Percentiles rank a stretch among this genome's conserved stretches.
phyloP scores from a whole-genome alignment of 2,888 invertebrate genomes.

The Cerastis leucographa region DNA sequence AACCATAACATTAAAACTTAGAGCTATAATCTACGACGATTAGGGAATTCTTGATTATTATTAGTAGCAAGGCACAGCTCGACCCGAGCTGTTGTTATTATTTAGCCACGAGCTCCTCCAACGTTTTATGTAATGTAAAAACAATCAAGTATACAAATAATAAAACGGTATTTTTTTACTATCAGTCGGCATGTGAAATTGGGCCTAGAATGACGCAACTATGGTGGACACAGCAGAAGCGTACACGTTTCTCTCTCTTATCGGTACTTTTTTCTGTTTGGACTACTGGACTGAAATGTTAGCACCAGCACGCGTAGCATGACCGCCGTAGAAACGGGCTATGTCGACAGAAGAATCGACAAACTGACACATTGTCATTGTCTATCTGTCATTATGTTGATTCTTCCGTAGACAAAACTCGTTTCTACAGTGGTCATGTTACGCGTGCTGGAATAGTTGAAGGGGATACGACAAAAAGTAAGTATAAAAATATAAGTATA shows the following conservation, averaged over 20 bases:
- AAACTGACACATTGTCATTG: too few species aligned
- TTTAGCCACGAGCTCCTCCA: too few species aligned
- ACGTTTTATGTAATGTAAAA: too few species aligned
- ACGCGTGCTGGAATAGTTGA: not conserved
- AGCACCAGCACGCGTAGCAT: too few species aligned
- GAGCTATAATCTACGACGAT: not conserved
- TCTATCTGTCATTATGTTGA: too few species aligned
- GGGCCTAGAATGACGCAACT: not conserved
- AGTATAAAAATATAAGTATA: not conserved
- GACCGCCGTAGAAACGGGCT: too few species aligned
- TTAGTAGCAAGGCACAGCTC: not conserved
- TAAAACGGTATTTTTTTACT: not conserved
- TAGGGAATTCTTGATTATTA: not conserved
- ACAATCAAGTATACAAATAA: not conserved
- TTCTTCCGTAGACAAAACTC: too few species aligned
- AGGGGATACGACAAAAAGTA: not conserved
- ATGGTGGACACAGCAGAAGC: not conserved
- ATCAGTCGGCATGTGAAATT: not conserved
- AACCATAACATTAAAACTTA: slow-evolving; percentile 6
- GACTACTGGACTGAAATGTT: not conserved
- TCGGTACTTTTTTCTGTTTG: not conserved
- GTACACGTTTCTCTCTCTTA: not conserved
- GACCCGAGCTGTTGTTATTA: too few species aligned
- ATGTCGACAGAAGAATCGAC: too few species aligned
- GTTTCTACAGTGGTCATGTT: too few species aligned